Conservation (phyloP, 1,140 invertebrate species). For the Hetaerina americana region DNA sequence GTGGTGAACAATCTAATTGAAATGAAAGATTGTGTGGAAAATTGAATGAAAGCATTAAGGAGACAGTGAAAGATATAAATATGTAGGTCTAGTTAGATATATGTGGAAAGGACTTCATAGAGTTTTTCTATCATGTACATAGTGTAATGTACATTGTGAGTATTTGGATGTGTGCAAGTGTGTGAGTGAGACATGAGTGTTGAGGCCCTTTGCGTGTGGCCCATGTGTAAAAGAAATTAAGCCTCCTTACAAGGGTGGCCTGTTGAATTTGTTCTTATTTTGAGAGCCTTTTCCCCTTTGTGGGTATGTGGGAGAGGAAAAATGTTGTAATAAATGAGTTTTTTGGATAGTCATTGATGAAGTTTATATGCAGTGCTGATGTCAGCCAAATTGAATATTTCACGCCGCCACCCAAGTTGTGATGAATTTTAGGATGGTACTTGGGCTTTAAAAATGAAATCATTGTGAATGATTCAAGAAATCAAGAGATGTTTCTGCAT, state of each 20-base stretch:
- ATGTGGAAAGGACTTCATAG: background rate
- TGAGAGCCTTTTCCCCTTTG: background rate
- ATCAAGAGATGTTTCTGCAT: background rate
- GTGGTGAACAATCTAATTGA: too few relatives aligned
- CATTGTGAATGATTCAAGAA: background rate
- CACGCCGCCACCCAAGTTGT: background rate
- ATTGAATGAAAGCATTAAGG: too few relatives aligned
- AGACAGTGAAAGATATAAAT: background rate
- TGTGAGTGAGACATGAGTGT: background rate
- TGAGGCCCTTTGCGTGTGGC: background rate
- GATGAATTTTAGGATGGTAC: background rate
- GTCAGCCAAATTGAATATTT: background rate
- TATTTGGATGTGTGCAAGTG: background rate
- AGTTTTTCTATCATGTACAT: background rate
- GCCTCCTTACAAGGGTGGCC: background rate
- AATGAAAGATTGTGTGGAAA: too few relatives aligned
- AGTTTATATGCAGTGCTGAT: background rate
- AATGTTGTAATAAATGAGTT: background rate
- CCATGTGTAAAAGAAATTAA: background rate
- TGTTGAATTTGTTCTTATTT: constrained; percentile 1
- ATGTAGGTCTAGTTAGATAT: background rate
- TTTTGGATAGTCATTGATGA: background rate
- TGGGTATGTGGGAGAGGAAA: background rate
- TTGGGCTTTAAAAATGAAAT: background rate
- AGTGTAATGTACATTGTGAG: background rate